phyloP scores from a whole-genome alignment of 2,888 invertebrate species.

The Meiosimyza platycephala region DNA sequence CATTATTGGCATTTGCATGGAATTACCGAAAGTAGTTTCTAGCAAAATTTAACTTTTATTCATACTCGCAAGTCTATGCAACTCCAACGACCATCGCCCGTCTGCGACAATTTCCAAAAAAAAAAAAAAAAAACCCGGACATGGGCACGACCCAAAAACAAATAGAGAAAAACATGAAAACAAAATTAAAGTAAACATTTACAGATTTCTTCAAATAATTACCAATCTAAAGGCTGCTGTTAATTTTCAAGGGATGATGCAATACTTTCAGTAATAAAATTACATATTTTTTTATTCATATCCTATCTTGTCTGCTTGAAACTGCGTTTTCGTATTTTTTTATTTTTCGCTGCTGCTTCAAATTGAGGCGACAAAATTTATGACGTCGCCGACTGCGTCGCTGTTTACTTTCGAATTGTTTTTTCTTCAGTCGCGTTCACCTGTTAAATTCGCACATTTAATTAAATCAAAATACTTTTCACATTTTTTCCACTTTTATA shows the following conservation, averaged over 20 bases:
- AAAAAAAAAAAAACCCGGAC: neutral
- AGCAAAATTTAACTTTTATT: no score
- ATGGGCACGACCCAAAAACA: constrained; percentile 22
- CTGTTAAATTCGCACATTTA: neutral
- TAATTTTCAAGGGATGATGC: no score
- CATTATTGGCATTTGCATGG: no score
- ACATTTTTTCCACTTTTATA: constrained; percentile 1
- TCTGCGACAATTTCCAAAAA: neutral
- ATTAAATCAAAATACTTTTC: constrained; percentile 2
- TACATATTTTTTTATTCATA: no score
- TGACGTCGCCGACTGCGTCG: constrained; percentile 24
- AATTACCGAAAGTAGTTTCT: no score
- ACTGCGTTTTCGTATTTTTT: no score
- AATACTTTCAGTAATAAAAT: no score
- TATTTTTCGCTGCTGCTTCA: no score
- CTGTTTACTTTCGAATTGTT: constrained; percentile 3
- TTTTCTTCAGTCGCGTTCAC: neutral
- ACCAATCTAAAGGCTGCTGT: no score
- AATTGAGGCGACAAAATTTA: neutral
- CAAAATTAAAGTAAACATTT: neutral
- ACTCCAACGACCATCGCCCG: neutral
- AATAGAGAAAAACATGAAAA: constrained; percentile 7
- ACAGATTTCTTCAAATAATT: no score
- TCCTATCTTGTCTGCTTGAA: no score
- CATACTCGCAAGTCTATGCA: no score